Conservation (phyloP, 2,888 invertebrate genomes). For the Timema podura region DNA sequence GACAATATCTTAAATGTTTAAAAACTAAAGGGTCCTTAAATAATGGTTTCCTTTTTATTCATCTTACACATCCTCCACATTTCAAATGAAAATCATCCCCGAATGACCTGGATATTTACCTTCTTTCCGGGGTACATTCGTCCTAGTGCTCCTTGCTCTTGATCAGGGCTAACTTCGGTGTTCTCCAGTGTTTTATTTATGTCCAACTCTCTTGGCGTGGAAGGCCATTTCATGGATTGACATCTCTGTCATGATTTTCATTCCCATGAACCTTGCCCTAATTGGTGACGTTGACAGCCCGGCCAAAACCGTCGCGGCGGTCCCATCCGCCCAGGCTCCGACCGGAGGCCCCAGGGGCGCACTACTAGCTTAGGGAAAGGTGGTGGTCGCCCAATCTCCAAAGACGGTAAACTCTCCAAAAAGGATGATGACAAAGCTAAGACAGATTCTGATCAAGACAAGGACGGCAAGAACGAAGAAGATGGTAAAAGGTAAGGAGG, state of each 20-base stretch:
- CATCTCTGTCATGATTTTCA: neutral
- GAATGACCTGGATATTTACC: too few species aligned
- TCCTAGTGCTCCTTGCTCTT: too few species aligned
- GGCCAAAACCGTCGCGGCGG: slow-evolving; percentile 19
- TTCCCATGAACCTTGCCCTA: slow-evolving; percentile 8
- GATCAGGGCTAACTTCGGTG: too few species aligned
- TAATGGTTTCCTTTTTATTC: too few species aligned
- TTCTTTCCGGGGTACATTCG: too few species aligned
- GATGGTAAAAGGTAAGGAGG: slow-evolving; percentile 26
- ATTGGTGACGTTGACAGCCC: slow-evolving; percentile 17
- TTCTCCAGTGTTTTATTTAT: too few species aligned
- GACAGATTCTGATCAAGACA: slow-evolving; percentile 21
- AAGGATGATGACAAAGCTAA: slow-evolving; percentile 24
- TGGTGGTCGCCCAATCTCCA: slow-evolving; percentile 19
- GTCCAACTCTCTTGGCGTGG: too few species aligned
- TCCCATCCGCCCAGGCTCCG: slow-evolving; percentile 15
- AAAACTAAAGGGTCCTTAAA: too few species aligned
- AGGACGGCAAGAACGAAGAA: slow-evolving; percentile 22
- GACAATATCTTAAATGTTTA: too few species aligned
- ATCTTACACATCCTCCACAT: too few species aligned
- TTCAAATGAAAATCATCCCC: too few species aligned
- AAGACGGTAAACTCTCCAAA: slow-evolving; percentile 21
- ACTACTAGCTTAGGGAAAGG: slow-evolving; percentile 26
- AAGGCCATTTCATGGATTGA: too few species aligned
- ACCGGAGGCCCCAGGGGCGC: slow-evolving; percentile 25